Percentiles rank a stretch among this genome's conserved stretches.
phyloP scores from a whole-genome alignment of 37 sponge, comb jelly and placozoan genomes.

The Haliclona indistincta region DNA sequence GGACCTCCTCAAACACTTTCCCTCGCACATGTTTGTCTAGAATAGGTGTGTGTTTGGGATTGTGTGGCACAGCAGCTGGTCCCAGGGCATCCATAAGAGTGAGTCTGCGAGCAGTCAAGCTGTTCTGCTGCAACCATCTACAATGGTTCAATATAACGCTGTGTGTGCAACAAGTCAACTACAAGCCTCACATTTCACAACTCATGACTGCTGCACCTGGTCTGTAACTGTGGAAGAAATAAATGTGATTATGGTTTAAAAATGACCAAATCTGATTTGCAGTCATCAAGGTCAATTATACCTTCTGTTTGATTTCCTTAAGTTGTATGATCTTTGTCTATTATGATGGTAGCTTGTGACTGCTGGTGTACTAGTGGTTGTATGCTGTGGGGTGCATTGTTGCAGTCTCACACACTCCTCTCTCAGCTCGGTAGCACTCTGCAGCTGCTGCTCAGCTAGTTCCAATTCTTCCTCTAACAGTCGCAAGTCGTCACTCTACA shows the following conservation, averaged over 20 bases:
- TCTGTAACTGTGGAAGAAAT: not conserved
- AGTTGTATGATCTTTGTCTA: no score
- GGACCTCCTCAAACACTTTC: slow-evolving; percentile 36
- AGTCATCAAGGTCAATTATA: not conserved
- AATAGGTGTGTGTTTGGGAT: slow-evolving; percentile 53
- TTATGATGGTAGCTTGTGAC: not conserved
- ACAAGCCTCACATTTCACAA: not conserved
- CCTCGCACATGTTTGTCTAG: slow-evolving; percentile 50
- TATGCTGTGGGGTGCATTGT: not conserved
- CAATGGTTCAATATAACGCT: not conserved
- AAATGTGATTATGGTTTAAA: not conserved
- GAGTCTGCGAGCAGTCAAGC: slow-evolving; percentile 62
- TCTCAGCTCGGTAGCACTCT: slow-evolving; percentile 36
- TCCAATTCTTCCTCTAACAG: slow-evolving; percentile 36
- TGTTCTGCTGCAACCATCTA: slow-evolving; percentile 77
- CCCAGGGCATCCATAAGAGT: slow-evolving; percentile 84
- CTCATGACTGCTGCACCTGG: no score
- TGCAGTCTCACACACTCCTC: slow-evolving; percentile 25
- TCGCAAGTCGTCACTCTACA: slow-evolving; percentile 68
- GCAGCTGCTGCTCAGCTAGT: slow-evolving; percentile 42
- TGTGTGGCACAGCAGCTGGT: slow-evolving; percentile 57
- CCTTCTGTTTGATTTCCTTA: not conserved
- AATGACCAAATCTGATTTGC: not conserved
- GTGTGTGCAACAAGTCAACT: no score
- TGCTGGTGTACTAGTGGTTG: not conserved